A percentile compares a stretch with the other conserved stretches of the same genome.
Evolutionary conservation across 2,888 invertebrate genomes (phyloP).

Genomic region (Coelopa pilipes): DNA sequence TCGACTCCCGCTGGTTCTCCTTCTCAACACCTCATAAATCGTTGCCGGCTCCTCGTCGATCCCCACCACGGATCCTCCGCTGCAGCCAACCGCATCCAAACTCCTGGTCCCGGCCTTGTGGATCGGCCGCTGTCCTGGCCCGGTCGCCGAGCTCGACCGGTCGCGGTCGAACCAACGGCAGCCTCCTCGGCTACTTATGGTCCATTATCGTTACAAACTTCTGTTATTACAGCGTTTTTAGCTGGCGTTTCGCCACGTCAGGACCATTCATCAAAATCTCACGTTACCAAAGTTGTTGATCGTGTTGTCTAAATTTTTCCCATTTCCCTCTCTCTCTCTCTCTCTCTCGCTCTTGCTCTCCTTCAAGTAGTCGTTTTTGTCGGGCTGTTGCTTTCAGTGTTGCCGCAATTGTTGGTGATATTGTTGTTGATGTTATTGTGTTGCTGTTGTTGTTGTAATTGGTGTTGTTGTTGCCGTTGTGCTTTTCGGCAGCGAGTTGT

Average conservation of each 20-base stretch:
- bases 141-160: no score
- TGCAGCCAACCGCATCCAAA: no score
- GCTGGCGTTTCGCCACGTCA: conserved; percentile 36
- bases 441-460: conserved; percentile 24
- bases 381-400: neutral
- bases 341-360: no score
- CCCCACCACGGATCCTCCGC: neutral
- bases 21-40: no score
- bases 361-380: neutral
- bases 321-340: no score
- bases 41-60: no score
- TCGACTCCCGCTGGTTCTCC: no score
- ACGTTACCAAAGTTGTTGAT: conserved; percentile 37
- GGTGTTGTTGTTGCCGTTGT: neutral
- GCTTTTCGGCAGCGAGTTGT: conserved; percentile 19
- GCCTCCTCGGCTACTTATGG: conserved; percentile 35
- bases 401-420: conserved; percentile 7
- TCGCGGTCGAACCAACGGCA: conserved; percentile 19
- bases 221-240: conserved; percentile 33
- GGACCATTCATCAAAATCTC: conserved; percentile 48
- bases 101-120: no score
- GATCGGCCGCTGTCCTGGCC: no score
- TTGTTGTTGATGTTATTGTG: conserved; percentile 9
- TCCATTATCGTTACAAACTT: conserved; percentile 41
- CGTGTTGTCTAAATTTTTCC: conserved; percentile 6